Conservation (phyloP, 2,888 invertebrate species). For the Drosophila neonasuta region DNA sequence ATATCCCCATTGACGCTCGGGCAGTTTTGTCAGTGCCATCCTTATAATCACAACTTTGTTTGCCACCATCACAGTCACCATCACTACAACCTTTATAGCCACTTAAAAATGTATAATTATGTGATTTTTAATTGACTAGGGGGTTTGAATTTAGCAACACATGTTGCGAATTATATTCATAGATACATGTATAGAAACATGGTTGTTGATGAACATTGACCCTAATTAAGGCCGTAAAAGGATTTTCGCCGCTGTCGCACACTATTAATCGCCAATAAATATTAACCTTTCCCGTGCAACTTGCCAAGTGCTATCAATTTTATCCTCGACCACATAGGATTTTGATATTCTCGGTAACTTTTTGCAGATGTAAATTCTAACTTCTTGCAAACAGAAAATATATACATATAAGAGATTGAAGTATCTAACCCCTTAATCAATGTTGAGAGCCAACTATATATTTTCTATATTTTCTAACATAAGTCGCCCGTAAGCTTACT, state of each 20-base stretch:
- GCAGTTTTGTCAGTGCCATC: background rate
- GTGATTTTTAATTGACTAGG: constrained; percentile 18
- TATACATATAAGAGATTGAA: too few species aligned
- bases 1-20: background rate
- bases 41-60: background rate
- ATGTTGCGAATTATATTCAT: constrained; percentile 6
- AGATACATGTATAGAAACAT: background rate
- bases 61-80: constrained; percentile 1
- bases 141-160: constrained; percentile 30
- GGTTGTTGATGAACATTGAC: constrained; percentile 39
- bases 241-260: background rate
- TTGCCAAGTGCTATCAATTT: too few species aligned
- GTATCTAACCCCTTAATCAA: too few species aligned
- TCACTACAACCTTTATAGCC: constrained; percentile 19
- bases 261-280: constrained; percentile 2
- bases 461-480: too few species aligned
- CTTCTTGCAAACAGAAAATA: too few species aligned
- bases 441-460: too few species aligned
- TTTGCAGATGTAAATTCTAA: too few species aligned
- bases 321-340: too few species aligned
- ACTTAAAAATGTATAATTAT: constrained; percentile 51
- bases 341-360: too few species aligned
- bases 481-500: too few species aligned
- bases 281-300: too few species aligned
- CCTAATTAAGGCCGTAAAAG: constrained; percentile 35